Base-by-base conservation (phyloP, 2,113 vertebrate genomes). In the Rhadina sibilatrix region DNA sequence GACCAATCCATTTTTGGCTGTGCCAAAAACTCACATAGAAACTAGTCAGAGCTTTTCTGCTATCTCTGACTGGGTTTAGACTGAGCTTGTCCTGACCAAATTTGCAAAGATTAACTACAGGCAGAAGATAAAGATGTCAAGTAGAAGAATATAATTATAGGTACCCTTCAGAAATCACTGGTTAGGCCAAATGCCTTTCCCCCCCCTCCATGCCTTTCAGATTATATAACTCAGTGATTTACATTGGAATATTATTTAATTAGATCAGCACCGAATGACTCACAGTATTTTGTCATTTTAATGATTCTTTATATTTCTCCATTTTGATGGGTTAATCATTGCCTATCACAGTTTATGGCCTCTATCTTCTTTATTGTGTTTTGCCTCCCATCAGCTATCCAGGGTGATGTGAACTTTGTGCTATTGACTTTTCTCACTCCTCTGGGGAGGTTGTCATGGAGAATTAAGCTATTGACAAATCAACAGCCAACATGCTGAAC, bases 271-370 rank as follows among this genome's bases (percentile, higher is more conserved):
- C 54, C 49, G 93, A 97, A 95, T 94, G 91, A 98, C 68, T 97
- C 93, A 96, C 35, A 3, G 46, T 90, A 91, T 97, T 96, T 93
- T 98, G 89, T 96, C 96, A 98, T 96, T 97, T 97, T 97, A 95
- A 97, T 59, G 77, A 95, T 97, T 94, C 88, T 97, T 96, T 97
- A 79, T 97, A 97, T 98, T 98, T 98, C 98, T 97, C 89, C 96
- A 85, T 95, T 95, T 95, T 98, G 97, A 98, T 98, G 96, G 98
- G 96, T 98, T 97, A 98, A 98, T 98, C 96, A 93, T 85, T 95
- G 65, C 97, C 96, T 94, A 98, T 97, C 97, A 91, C 74, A 85
- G 89, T 98, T 98, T 97, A 98, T 97, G 87, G 93, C 78, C 93
- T 96, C 92, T 97, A 96, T 97, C 97, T 97, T 91, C 96, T 98